Base-by-base conservation (phyloP, 2,113 vertebrate species). In the Natator depressus region DNA sequence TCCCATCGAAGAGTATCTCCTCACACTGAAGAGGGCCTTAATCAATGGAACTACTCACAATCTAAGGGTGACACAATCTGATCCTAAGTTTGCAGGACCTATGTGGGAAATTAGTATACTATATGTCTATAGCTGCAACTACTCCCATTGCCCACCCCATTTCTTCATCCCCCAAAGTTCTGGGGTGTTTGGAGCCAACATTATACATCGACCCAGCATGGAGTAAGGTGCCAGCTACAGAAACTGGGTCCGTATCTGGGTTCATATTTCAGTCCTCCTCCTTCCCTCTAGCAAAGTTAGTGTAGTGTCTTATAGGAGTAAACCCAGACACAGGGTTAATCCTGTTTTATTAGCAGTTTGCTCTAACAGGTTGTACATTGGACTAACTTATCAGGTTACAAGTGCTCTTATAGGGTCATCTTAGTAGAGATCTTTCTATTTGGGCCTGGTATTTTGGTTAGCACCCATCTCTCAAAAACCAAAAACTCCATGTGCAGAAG, bases 21-120 rank as follows among this genome's bases (percentile, higher is more conserved):
- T 82, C 2, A 0, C 47, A 49, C 8, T 0, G 0, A 47, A 7
- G 82, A 89, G 29, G 10, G 8, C 24, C 83, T 59, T 47, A 27
- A 86, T 83, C 24, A 27, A 20, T 20, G 57, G 25, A 42, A 3
- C 47, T 89, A 82, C 53, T 54, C 46, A 19, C n/a, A 38, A 72
- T 46, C 49, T 79, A 53, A 49, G 29, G 47, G 47, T 3, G 5
- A 20, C 38, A 31, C 6, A 86, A 69, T 89, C 82, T 79, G 22
- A 29, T 22, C 78, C 47, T 17, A 38, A 59, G 12, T 59, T 80
- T 75, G 78, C 54, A 10, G 82, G 38, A 82, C n/a, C 8, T 25
- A 2, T 35, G 49, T 1, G 16, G 72, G 25, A 87, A 84, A 62
- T 76, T 84, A 57, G 46, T 47, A 79, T 35, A 49, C 20, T 50